Conservation (phyloP, 2,113 vertebrate species). For the Macheiramphus alcinus region DNA sequence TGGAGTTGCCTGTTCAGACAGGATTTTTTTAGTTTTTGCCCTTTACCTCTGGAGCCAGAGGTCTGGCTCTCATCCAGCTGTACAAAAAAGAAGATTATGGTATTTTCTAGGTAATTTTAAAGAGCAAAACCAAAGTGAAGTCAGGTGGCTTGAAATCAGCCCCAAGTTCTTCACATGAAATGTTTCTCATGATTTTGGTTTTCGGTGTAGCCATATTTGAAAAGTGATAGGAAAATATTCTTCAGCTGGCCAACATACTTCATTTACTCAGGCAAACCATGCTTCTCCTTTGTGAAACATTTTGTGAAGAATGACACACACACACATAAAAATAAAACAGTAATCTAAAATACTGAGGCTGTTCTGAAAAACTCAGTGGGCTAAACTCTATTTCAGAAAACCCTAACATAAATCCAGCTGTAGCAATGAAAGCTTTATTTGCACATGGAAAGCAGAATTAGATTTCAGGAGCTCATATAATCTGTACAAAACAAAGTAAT, state of each 20-base stretch:
- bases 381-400: background rate
- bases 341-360: constrained; percentile 20
- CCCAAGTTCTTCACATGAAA: constrained; percentile 63
- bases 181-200: constrained; percentile 66
- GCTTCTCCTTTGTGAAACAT: constrained; percentile 44
- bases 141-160: constrained; percentile 75
- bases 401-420: background rate
- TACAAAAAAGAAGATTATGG: constrained; percentile 70
- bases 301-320: constrained; percentile 9
- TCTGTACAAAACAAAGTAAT: background rate
- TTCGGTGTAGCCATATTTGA: constrained; percentile 47
- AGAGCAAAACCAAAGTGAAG: constrained; percentile 71
- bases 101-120: constrained; percentile 77
- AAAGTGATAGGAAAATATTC: constrained; percentile 52
- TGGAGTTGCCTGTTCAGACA: constrained; percentile 79
- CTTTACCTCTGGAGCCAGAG: constrained; percentile 85
- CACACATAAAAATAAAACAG: constrained; percentile 42
- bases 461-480: background rate
- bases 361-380: constrained; percentile 20
- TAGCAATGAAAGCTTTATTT: constrained; percentile 4
- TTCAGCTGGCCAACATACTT: constrained; percentile 44
- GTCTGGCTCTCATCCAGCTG: constrained; percentile 76
- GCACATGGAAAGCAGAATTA: constrained; percentile 9
- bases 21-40: constrained; percentile 79
- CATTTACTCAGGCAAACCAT: constrained; percentile 39